Evolutionary conservation across 2,888 invertebrate species (phyloP).

Genomic region (Stenchaetothrips biformis): DNA sequence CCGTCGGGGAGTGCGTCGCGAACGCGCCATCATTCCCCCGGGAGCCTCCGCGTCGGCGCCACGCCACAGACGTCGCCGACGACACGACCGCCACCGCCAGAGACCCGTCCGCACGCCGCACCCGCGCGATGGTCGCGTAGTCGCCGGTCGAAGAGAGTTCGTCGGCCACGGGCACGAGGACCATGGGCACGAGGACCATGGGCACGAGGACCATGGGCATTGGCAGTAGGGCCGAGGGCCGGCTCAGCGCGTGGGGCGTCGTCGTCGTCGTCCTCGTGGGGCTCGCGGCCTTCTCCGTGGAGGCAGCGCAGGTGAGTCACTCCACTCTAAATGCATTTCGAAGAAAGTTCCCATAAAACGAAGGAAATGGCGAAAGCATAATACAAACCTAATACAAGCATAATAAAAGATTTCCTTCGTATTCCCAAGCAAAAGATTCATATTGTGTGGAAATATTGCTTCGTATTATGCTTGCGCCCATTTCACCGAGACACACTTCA

Average conservation of each 20-base stretch:
- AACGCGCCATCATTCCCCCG: neutral
- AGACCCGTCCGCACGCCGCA: neutral
- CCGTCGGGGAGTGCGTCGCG: neutral
- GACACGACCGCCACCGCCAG: neutral
- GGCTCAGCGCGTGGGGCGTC: neutral
- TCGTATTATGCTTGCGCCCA: too few relatives aligned
- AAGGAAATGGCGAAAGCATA: too few relatives aligned
- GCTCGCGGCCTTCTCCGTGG: neutral
- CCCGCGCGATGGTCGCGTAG: neutral
- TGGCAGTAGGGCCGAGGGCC: neutral
- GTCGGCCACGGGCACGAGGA: neutral
- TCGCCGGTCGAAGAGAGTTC: neutral
- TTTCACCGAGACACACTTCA: too few relatives aligned
- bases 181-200: neutral
- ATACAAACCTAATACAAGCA: too few relatives aligned
- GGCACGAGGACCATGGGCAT: neutral
- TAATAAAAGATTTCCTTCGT: too few relatives aligned
- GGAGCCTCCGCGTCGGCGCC: neutral
- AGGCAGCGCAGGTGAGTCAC: neutral
- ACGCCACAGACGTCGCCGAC: neutral
- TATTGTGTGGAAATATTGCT: too few relatives aligned
- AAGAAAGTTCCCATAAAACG: too few relatives aligned
- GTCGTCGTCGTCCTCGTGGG: neutral
- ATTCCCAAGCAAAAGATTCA: too few relatives aligned
- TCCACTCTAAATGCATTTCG: neutral